These are phyloP conservation scores for Monoplex corrugatus DNA, from an alignment of 2,888 invertebrate genomes.

Conservation along the genomic window DNA sequence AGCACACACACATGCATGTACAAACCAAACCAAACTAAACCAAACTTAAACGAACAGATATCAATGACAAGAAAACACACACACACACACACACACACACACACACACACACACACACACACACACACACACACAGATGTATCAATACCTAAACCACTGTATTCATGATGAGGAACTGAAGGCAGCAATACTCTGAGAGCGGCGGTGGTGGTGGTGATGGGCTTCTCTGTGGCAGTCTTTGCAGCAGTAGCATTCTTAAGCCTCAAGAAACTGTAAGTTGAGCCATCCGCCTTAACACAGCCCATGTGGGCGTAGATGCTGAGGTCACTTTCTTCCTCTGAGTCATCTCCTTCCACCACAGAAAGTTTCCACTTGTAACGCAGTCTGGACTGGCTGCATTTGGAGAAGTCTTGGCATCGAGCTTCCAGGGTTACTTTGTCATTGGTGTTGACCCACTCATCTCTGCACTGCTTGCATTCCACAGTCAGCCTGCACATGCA, in stretches of 20 bases:
- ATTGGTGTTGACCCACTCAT: constrained; percentile 69
- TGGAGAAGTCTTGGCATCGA: constrained; percentile 56
- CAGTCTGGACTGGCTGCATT: constrained; percentile 37
- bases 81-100: constrained; percentile 8
- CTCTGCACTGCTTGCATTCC: constrained; percentile 66
- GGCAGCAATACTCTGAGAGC: not conserved
- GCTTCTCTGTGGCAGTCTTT: not conserved
- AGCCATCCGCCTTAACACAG: constrained; percentile 68
- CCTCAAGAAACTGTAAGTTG: constrained; percentile 51
- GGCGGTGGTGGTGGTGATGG: constrained; percentile 24
- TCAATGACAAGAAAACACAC: not conserved
- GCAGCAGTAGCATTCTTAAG: constrained; percentile 18
- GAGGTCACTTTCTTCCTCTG: constrained; percentile 39
- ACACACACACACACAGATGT: constrained; percentile 12
- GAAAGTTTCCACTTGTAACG: constrained; percentile 68
- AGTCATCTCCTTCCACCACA: constrained; percentile 27
- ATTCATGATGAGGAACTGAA: too few relatives aligned
- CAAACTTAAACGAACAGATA: too few relatives aligned
- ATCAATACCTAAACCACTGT: not conserved
- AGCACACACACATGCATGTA: too few relatives aligned
- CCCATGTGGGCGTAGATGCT: constrained; percentile 47
- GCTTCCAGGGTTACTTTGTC: constrained; percentile 69
- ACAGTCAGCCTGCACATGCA: constrained; percentile 71
- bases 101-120: not conserved
- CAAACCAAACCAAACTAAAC: too few relatives aligned